Base-by-base conservation (phyloP, 2,113 vertebrate species). In the Nothoprocta pentlandii region DNA sequence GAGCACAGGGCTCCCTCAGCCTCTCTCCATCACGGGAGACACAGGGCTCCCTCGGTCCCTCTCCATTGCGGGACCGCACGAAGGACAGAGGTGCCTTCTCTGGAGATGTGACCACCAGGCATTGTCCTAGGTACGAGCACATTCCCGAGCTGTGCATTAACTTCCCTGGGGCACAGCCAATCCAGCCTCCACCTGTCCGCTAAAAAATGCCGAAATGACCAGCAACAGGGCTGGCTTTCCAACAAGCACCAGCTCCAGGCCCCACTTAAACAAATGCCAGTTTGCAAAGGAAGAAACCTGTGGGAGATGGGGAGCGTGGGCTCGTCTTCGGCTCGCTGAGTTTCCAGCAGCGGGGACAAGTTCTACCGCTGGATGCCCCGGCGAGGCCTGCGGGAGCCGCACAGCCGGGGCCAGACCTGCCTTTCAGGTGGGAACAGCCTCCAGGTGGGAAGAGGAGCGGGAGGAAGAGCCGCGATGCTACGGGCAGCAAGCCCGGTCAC, bases 71-170 rank as follows among this genome's bases (percentile, higher is more conserved):
- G 20, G 44, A 83, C 49, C 8, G 69, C 69, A 46, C 9, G 6
- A 82, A 87, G 85, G 39, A 9, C 63, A 87, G 73, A 77, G 19
- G 44, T 59, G 49, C 63, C 75, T 39, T 62, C 81, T 70, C 44
- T 19, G 12, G 23, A 73, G 69, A 22, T 42, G 22, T 62, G 56
- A 89, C 51, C 3, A 56, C 21, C 12, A 25, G 25, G 2, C 2
- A 54, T 7, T 5, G 1, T 16, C 9, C 11, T 10, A 10, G 22
- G 36, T 39, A 47, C 8, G 3, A 1, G 1, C 1, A 0, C 9
- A 5, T 58, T 56, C 30, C 53, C 7, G 21, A 42, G n/a, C n/a
- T 63, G 34, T 56, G 46, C 22, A 5, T 36, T 12, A 80, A 62
- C 1, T 71, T 49, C 51, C 22, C 41, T 46, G 59, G 26, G 79